Percentiles rank a stretch among this genome's conserved stretches.
These are phyloP conservation scores for Dryobates pubescens DNA, from an alignment of 2,797 vertebrate genomes.

Conservation along the genomic window DNA sequence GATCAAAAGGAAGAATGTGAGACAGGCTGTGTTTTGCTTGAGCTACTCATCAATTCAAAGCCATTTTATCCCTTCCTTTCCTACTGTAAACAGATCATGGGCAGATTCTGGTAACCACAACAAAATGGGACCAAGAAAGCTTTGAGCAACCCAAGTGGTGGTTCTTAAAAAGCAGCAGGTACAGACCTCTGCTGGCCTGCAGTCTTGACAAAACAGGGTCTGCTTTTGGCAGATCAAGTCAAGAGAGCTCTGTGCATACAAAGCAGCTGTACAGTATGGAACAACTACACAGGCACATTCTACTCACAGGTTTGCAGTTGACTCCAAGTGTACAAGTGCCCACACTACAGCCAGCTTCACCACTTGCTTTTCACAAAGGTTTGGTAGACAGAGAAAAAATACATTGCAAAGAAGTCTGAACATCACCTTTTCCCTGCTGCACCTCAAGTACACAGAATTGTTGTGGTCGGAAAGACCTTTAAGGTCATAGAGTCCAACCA, in stretches of 20 bases:
- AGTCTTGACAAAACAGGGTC: background rate
- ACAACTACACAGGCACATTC: background rate
- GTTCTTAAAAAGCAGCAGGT: background rate
- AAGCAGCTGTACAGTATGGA: background rate
- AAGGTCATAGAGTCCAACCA: too few relatives aligned
- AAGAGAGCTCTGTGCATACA: background rate
- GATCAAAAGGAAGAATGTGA: background rate
- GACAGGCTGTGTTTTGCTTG: background rate
- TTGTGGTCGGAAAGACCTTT: too few relatives aligned
- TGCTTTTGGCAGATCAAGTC: background rate
- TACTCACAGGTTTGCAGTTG: background rate
- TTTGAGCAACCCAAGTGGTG: background rate
- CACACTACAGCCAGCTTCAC: background rate
- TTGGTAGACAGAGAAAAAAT: background rate
- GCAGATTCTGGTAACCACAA: background rate
- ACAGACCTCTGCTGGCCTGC: background rate
- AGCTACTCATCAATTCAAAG: background rate
- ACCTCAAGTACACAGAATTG: background rate
- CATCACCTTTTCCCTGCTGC: background rate
- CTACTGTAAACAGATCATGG: too few relatives aligned
- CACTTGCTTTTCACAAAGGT: background rate
- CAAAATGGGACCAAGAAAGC: background rate
- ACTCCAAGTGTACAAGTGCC: background rate
- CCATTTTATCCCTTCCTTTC: background rate
- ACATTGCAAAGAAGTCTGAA: background rate